phyloP scores from a whole-genome alignment of 2,797 vertebrate genomes.

The Malacoraja senta region DNA sequence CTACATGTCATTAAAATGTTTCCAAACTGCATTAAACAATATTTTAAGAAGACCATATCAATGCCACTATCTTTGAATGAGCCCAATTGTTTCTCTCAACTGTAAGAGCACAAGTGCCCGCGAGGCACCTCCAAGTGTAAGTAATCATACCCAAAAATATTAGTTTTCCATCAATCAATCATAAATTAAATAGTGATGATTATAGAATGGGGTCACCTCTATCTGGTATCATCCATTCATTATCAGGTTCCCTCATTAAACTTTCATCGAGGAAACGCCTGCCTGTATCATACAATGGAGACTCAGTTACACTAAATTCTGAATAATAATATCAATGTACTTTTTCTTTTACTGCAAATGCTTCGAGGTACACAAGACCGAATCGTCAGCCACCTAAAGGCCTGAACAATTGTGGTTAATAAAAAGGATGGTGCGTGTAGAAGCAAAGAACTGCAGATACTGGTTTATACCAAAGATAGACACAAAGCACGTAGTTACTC shows the following conservation, averaged over 20 bases:
- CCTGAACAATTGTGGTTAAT: background rate
- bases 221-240: background rate
- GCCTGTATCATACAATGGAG: background rate
- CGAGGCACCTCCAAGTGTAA: background rate
- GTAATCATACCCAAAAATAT: background rate
- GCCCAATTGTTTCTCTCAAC: background rate
- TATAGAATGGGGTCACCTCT: background rate
- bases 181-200: background rate
- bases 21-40: background rate
- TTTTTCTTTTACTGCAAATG: background rate
- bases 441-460: no score
- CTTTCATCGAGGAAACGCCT: background rate
- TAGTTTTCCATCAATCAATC: background rate
- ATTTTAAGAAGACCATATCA: no score
- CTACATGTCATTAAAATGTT: background rate
- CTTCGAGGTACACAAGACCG: background rate
- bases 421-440: background rate
- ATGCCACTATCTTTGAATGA: background rate
- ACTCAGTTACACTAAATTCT: background rate
- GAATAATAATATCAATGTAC: background rate
- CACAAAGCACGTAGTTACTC: no score
- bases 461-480: no score
- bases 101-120: background rate
- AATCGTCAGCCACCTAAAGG: background rate
- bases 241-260: conserved; percentile 1